A percentile compares a stretch with the other conserved stretches of the same genome.
Conservation (phyloP, 64 coral and sea anemone genomes). For the Anthopleura sola region DNA sequence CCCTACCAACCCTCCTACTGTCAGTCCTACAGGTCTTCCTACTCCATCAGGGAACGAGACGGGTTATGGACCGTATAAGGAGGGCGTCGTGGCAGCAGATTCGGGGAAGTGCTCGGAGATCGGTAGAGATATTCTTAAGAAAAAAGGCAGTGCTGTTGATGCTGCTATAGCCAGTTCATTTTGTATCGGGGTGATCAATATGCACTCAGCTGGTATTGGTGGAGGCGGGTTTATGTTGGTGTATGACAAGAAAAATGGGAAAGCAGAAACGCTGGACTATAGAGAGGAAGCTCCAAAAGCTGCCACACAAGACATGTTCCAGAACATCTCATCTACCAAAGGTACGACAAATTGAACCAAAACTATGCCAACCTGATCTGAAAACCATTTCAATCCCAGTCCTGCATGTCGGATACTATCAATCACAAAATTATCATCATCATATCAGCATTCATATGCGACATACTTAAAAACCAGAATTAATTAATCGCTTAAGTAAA, state of each 20-base stretch:
- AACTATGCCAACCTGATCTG: too few relatives aligned
- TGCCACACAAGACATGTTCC: conserved; percentile 63
- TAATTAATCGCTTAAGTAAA: too few relatives aligned
- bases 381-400: too few relatives aligned
- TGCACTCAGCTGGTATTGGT: conserved; percentile 92
- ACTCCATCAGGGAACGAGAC: conserved; percentile 25
- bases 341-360: not conserved
- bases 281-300: conserved; percentile 77
- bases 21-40: conserved; percentile 14
- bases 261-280: conserved; percentile 71
- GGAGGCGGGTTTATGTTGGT: conserved; percentile 94
- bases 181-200: conserved; percentile 84
- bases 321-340: conserved; percentile 32
- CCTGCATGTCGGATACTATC: not conserved
- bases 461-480: too few relatives aligned
- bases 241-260: conserved; percentile 55
- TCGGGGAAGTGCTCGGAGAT: conserved; percentile 76
- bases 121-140: conserved; percentile 80
- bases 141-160: conserved; percentile 60
- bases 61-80: conserved; percentile 59
- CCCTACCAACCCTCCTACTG: not conserved
- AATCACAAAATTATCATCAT: too few relatives aligned
- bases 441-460: too few relatives aligned
- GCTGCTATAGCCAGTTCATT: conserved; percentile 71
- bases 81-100: conserved; percentile 70